Evolutionary conservation across 2,113 vertebrate species (phyloP), one percentile per base, ranked within the genome.

Genomic region (Sphaerodactylus townsendi): DNA sequence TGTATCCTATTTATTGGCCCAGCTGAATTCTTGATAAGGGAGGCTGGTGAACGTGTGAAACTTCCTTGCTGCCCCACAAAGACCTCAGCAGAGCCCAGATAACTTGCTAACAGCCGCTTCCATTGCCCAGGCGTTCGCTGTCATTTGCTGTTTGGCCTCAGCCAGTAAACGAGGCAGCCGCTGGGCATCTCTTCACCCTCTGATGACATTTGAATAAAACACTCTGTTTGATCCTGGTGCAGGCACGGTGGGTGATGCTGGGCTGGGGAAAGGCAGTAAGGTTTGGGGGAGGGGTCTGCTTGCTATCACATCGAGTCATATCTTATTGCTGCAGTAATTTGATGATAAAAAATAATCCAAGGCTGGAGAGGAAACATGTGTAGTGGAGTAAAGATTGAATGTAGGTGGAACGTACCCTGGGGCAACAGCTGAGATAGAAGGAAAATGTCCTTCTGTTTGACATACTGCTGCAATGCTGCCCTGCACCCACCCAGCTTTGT

Each of bases 361-460:
- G 94, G 93, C 95, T 96, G 96, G 96, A 98, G 97, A 97, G 97
- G 97, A 98, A 98, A 97, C 96, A 97, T 97, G 97, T 95, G 95
- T 97, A 97, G 97, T 96, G 96, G 95, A 96, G 96, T 97, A 96
- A 95, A 95, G 90, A 95, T 95, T 95, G 95, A 95, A 90, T 90
- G 85, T 94, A 96, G 96, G 94, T 93, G 95, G 97, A 97, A 95
- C 95, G 95, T 96, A 95, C 97, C 98, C 97, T 91, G 93, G 95
- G 97, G 98, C 96, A 88, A 96, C 82, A 6, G 92, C 90, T 93
- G 91, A 86, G 89, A 89, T 87, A 85, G 92, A 90, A 89, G 85
- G 88, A 90, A 85, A 94, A 94, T 91, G 96, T 96, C 93, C 95
- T 95, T 93, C 93, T 96, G 95, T 96, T 96, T 96, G 96, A 97